Evolutionary conservation across 2,797 vertebrate species (phyloP).

Genomic region (Gastrophryne carolinensis): DNA sequence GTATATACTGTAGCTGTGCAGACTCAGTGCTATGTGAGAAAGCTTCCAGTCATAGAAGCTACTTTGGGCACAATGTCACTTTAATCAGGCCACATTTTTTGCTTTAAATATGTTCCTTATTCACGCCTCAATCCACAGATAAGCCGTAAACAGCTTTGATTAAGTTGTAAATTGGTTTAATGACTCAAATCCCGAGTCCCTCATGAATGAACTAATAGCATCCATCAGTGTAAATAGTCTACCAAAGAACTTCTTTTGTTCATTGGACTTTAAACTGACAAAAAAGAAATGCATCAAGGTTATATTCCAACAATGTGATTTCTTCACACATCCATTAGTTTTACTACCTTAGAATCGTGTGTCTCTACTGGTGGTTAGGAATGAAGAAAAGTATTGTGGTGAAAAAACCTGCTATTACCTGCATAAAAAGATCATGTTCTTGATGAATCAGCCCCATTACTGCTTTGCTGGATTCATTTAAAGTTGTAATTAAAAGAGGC

Average conservation of each 20-base stretch:
- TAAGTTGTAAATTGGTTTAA: conserved; percentile 37
- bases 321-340: not conserved
- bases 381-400: no score
- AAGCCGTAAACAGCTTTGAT: conserved; percentile 25
- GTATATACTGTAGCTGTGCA: no score
- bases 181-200: conserved; percentile 17
- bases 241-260: not conserved
- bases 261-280: not conserved
- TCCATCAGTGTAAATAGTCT: conserved; percentile 4
- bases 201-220: conserved; percentile 17
- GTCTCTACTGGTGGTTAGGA: no score
- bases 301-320: not conserved
- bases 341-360: no score
- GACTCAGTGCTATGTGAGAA: no score
- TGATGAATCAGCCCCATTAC: no score
- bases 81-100: not conserved
- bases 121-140: conserved; percentile 7
- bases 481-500: no score
- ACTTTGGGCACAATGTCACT: no score
- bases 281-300: not conserved
- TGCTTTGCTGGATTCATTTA: no score
- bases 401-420: no score
- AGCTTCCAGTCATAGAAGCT: no score
- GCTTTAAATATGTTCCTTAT: conserved; percentile 17
- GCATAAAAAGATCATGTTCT: not conserved